phyloP scores from a whole-genome alignment of 2,113 vertebrate genomes.

The Carassius gibelio region DNA sequence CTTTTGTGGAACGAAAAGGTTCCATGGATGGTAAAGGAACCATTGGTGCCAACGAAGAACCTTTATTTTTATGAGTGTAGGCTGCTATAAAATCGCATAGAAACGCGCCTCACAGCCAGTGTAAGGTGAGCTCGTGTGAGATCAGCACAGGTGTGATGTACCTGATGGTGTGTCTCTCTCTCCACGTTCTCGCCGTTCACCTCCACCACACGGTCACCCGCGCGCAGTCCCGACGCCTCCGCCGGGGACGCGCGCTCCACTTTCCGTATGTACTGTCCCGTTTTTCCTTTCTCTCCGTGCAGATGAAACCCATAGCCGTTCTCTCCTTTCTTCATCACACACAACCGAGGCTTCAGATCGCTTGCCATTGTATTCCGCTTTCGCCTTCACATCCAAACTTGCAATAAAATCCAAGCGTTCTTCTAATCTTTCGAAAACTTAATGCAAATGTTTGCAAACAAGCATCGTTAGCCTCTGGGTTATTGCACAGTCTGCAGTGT shows the following conservation, averaged over 20 bases:
- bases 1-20: too few relatives aligned
- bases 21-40: too few relatives aligned
- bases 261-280: conserved; percentile 91
- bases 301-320: conserved; percentile 94
- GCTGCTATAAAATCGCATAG: background rate
- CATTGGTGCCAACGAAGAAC: too few relatives aligned
- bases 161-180: conserved; percentile 93
- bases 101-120: too few relatives aligned
- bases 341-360: conserved; percentile 87
- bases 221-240: conserved; percentile 85
- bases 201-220: conserved; percentile 88
- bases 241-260: conserved; percentile 89
- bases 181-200: conserved; percentile 94
- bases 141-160: conserved; percentile 56
- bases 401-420: background rate
- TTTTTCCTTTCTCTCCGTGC: conserved; percentile 94
- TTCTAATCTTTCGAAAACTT: background rate
- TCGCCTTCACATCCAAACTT: conserved; percentile 50
- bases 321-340: conserved; percentile 83
- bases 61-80: background rate
- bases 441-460: background rate
- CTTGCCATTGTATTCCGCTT: conserved; percentile 76
- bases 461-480: background rate
- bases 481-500: background rate
- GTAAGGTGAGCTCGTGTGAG: background rate